phyloP scores from a whole-genome alignment of 2,888 invertebrate genomes.

The Druceiella hillmani region DNA sequence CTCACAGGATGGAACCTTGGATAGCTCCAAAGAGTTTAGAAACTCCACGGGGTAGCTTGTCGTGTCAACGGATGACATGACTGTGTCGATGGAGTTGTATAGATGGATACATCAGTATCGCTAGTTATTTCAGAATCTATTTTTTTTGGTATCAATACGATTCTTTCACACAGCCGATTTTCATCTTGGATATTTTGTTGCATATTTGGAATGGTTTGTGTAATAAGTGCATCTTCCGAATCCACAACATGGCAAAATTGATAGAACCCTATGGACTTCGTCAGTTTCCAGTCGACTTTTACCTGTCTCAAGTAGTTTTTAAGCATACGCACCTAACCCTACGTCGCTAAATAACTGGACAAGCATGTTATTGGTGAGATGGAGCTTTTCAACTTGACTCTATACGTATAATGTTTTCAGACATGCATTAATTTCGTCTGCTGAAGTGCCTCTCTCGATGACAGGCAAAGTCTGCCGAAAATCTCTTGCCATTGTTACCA shows the following conservation, averaged over 20 bases:
- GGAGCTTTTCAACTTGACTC: constrained; percentile 17
- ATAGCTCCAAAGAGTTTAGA: constrained; percentile 26
- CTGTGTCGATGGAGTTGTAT: constrained; percentile 20
- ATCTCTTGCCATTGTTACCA: background rate
- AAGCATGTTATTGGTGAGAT: constrained; percentile 25
- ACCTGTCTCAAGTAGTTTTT: constrained; percentile 22
- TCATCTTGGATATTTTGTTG: constrained; percentile 20
- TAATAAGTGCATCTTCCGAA: constrained; percentile 19
- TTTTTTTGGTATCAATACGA: constrained; percentile 24
- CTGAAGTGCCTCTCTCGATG: constrained; percentile 21
- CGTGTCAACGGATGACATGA: constrained; percentile 19
- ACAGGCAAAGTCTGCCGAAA: background rate
- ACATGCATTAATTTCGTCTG: constrained; percentile 26
- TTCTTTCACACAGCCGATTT: constrained; percentile 26
- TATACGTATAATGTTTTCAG: constrained; percentile 23
- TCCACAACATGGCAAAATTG: constrained; percentile 17
- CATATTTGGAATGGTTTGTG: constrained; percentile 23
- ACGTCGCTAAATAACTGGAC: constrained; percentile 23
- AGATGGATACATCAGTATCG: constrained; percentile 18
- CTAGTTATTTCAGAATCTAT: constrained; percentile 20
- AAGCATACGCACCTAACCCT: constrained; percentile 22
- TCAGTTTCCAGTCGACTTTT: constrained; percentile 23
- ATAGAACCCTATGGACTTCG: constrained; percentile 22
- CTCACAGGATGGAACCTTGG: constrained; percentile 23
- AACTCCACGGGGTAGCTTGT: constrained; percentile 23